A percentile compares a stretch with the other conserved stretches of the same genome.
Evolutionary conservation across 2,797 vertebrate species (phyloP).

Genomic region (Ctenopoma kingsleyae): DNA sequence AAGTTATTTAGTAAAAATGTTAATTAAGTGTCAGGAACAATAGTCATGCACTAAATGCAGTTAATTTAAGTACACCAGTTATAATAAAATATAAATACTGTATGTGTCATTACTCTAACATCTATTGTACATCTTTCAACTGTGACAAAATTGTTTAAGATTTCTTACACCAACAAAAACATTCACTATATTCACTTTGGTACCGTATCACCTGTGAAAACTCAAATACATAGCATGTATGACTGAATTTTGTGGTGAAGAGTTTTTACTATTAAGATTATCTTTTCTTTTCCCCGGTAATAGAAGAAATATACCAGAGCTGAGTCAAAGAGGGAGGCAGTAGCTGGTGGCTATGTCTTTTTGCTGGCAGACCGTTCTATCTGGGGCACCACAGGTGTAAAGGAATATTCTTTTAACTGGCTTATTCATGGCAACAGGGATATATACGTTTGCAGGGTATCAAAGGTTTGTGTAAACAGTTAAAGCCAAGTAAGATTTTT

Average conservation of each 20-base stretch:
- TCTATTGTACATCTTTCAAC: neutral
- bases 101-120: neutral
- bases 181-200: neutral
- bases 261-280: slow-evolving; percentile 31
- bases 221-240: neutral
- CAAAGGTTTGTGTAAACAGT: slow-evolving; percentile 56
- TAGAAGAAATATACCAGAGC: slow-evolving; percentile 42
- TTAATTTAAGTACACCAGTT: neutral
- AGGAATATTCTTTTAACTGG: slow-evolving; percentile 65
- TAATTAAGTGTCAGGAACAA: neutral
- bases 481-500: slow-evolving; percentile 46
- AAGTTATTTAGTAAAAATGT: neutral
- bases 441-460: slow-evolving; percentile 49
- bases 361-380: slow-evolving; percentile 63
- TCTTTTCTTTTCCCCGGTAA: slow-evolving; percentile 46
- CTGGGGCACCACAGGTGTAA: slow-evolving; percentile 68
- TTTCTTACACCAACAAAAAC: neutral
- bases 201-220: slow-evolving; percentile 1
- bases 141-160: slow-evolving; percentile 1
- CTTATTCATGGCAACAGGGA: slow-evolving; percentile 67
- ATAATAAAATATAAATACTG: neutral
- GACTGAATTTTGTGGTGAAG: neutral
- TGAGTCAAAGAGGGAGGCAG: slow-evolving; percentile 53
- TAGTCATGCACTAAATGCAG: neutral
- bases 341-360: slow-evolving; percentile 57